phyloP scores from a whole-genome alignment of 2,113 vertebrate genomes.

The Montifringilla adamsi region DNA sequence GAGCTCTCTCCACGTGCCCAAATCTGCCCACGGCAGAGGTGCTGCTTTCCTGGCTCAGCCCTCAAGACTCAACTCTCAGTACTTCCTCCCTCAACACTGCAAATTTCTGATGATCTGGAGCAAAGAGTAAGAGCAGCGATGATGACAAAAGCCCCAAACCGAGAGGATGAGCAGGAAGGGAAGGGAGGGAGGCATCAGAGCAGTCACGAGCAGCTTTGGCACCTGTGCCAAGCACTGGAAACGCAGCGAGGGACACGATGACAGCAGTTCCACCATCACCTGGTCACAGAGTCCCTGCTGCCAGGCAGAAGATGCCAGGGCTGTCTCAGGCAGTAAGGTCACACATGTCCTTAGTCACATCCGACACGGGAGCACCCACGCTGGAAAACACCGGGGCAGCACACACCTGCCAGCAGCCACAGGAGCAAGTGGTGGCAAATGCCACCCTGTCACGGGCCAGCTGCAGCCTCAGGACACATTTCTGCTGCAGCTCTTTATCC shows the following conservation, averaged over 20 bases:
- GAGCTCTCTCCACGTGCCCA: rapidly evolving
- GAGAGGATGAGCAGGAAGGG: background rate
- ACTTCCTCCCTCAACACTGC: background rate
- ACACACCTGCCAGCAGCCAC: background rate
- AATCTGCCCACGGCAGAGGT: background rate
- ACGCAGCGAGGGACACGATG: rapidly evolving
- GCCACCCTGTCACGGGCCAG: background rate
- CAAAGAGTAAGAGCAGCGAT: background rate
- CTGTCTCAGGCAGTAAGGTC: background rate
- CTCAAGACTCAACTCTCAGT: background rate
- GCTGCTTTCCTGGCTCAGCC: background rate
- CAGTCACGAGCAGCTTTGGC: background rate
- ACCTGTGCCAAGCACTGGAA: background rate
- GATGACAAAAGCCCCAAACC: background rate
- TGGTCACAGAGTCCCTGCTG: background rate
- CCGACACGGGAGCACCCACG: background rate
- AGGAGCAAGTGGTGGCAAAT: rapidly evolving
- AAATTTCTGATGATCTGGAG: background rate
- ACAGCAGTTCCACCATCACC: background rate
- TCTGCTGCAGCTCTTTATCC: background rate
- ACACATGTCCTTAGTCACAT: rapidly evolving
- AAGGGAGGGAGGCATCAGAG: background rate
- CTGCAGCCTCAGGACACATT: background rate
- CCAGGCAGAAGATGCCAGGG: background rate
- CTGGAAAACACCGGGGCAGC: background rate